phyloP scores from a whole-genome alignment of 2,888 invertebrate genomes.

The Parnassius glacialis region DNA sequence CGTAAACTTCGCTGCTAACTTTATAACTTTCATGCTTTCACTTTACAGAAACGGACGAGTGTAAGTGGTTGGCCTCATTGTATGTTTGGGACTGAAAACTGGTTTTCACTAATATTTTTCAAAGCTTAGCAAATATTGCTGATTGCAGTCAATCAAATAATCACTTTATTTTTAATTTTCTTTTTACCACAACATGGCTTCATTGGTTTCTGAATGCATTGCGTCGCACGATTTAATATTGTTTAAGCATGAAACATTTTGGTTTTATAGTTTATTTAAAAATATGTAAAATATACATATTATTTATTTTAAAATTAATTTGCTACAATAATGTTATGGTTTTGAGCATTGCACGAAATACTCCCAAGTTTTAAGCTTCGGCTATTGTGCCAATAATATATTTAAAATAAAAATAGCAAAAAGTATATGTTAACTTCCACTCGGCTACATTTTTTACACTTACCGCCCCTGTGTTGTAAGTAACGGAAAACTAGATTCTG shows the following conservation, averaged over 20 bases:
- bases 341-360: too few relatives aligned
- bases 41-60: conserved; percentile 79
- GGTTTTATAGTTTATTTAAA: too few relatives aligned
- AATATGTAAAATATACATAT: too few relatives aligned
- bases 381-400: too few relatives aligned
- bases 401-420: too few relatives aligned
- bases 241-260: conserved; percentile 11
- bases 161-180: conserved; percentile 29
- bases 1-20: conserved; percentile 58
- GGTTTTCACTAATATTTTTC: conserved; percentile 59
- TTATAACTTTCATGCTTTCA: conserved; percentile 75
- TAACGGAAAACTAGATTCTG: too few relatives aligned
- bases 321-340: too few relatives aligned
- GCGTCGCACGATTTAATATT: conserved; percentile 6
- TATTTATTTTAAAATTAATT: too few relatives aligned
- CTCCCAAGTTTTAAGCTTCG: too few relatives aligned
- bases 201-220: conserved; percentile 2
- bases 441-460: neutral
- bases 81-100: conserved; percentile 59
- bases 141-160: conserved; percentile 28
- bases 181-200: conserved; percentile 10
- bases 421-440: too few relatives aligned
- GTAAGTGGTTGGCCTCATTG: conserved; percentile 71
- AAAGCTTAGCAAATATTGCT: conserved; percentile 46
- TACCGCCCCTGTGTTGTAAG: too few relatives aligned